Base-by-base conservation (phyloP, 2,888 invertebrate species). In the Tigriopus californicus region DNA sequence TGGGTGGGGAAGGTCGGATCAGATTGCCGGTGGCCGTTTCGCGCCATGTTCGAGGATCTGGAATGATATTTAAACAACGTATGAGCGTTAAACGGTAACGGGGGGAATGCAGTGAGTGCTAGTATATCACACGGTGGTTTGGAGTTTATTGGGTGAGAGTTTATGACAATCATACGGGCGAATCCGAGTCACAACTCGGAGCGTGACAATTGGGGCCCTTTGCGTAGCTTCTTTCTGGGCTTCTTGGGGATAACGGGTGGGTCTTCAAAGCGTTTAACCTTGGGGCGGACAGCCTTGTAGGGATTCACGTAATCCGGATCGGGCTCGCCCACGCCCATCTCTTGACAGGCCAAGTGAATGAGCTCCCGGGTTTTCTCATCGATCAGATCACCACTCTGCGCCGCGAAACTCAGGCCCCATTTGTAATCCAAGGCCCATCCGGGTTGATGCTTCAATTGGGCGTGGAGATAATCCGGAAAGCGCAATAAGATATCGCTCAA, bases 251-350 rank as follows among this genome's bases (percentile, higher is more conserved):
- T 12, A 6, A 13, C 12, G 1, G 42, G 56, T 22, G 42, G 46
- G 24, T 56, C 56, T 44, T 18, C 56, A 8, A 56, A 56, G 18
- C 4, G 20, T 12, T 20, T 22, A 12, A 22, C 46, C 18, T 42
- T 15, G 20, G 56, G 42, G 5, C 20, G 5, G 15, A n/a, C 13
- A 24, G 42, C 46, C 15, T 56, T 56, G 33, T 56, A 56, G 20
- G 56, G 56, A 25, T 56, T 56, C 1, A 56, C 46, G 20, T 56
- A 56, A 41, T 54, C 54, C 12, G 54, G 54, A 20, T 44, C 33
- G 18, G 18, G 4, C 15, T 56, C 46, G 13, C 52, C 52, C 2
- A 52, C 52, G n/a, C 52, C 25, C 2, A 56, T 44, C 44, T 56
- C 56, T 56, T 56, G 56, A 11, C 42, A 20, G 20, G 56, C 56